Percentiles rank a stretch among this genome's conserved stretches.
These are phyloP conservation scores for Naja naja DNA, from an alignment of 2,113 vertebrate species.

Conservation along the genomic window DNA sequence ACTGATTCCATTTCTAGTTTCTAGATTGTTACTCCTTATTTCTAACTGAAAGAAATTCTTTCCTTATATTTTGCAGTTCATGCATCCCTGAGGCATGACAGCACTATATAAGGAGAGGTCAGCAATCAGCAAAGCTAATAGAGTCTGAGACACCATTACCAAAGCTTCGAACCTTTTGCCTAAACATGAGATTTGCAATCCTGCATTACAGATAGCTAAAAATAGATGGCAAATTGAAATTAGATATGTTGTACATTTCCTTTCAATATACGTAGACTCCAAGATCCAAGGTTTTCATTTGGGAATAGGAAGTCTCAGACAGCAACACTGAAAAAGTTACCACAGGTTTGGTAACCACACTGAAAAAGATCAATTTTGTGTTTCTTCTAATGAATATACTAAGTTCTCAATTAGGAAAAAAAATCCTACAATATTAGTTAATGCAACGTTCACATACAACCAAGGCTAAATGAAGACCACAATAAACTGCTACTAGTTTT, in stretches of 20 bases:
- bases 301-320: not conserved
- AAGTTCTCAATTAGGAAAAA: not conserved
- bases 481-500: not conserved
- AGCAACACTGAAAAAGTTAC: not conserved
- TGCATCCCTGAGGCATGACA: not conserved
- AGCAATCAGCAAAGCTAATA: not conserved
- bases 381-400: not conserved
- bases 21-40: not conserved
- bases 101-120: constrained; percentile 18
- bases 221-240: not conserved
- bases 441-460: not conserved
- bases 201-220: not conserved
- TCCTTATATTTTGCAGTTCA: not conserved
- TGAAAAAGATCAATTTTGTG: not conserved
- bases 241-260: constrained; percentile 7
- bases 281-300: not conserved
- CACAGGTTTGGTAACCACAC: not conserved
- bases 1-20: not conserved
- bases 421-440: not conserved
- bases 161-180: not conserved
- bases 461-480: not conserved
- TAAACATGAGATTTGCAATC: not conserved
- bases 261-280: not conserved
- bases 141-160: not conserved
- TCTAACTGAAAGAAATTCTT: not conserved